Evolutionary conservation across 2,797 vertebrate species (phyloP).

Genomic region (Vultur gryphus): DNA sequence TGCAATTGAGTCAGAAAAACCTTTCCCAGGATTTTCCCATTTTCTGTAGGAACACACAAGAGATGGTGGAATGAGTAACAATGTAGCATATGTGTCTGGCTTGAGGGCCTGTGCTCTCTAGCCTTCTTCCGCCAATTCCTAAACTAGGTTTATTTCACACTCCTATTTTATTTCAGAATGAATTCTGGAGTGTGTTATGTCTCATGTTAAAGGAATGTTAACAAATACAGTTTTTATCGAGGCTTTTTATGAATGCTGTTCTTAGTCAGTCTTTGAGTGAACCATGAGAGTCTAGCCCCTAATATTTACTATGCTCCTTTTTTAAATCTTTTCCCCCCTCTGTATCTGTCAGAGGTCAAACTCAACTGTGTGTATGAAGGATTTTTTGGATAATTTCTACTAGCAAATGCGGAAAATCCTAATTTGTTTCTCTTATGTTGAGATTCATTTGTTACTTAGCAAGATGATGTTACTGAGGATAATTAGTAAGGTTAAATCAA

Average conservation of each 20-base stretch:
- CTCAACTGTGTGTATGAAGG: not conserved
- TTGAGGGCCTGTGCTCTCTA: not conserved
- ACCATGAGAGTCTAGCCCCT: not conserved
- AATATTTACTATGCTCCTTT: not conserved
- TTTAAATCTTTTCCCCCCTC: fast-evolving
- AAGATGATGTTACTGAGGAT: not conserved
- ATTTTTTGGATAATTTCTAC: not conserved
- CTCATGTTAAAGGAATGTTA: slow-evolving; percentile 9
- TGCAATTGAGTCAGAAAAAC: not conserved
- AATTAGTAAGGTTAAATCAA: not conserved
- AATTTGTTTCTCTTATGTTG: not conserved
- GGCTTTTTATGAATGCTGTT: not conserved
- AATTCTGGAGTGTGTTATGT: not conserved
- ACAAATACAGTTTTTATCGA: not conserved
- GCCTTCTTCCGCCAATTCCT: not conserved
- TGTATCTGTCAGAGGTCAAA: not conserved
- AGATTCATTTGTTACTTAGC: not conserved
- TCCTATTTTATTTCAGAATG: slow-evolving; percentile 4
- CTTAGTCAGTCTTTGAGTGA: not conserved
- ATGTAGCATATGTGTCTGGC: not conserved
- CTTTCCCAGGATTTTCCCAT: not conserved
- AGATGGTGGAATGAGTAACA: not conserved
- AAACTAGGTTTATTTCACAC: not conserved
- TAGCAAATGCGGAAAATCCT: not conserved
- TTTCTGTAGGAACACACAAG: not conserved